Base-by-base conservation (phyloP, 2,888 invertebrate species). In the Siphonodentalium dalli region DNA sequence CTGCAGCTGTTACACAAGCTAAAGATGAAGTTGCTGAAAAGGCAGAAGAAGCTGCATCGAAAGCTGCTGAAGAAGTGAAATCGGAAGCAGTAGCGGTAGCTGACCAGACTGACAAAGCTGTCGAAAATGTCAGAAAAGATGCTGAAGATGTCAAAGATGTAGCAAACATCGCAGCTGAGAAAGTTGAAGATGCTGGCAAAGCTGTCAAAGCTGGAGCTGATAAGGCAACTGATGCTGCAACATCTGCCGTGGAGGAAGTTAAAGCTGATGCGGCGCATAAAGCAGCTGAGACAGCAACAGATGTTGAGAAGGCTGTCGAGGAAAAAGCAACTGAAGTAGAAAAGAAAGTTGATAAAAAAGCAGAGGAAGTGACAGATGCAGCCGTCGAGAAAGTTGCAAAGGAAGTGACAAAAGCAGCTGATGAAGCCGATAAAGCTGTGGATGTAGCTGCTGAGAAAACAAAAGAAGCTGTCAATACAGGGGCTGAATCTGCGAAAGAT, bases 391-490 rank as follows among this genome's bases (percentile, higher is more conserved):
- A 15, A 15, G 37, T 26, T 13, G 5, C 28, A 31, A 41, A 49
- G 7, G 5, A 35, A 29, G 45, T 49, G 2, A 23, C 26, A 18
- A 29, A 52, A 13, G 44, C 33, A n/a, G 20, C 23, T 1, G 29
- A 42, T 13, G 33, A 29, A 27, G 33, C 34, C 31, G n/a, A 18
- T n/a, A 24, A 18, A n/a, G 20, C 11, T 13, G 28, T 31, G 27
- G 28, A 40, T 13, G n/a, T 15, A n/a, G 9, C 31, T 3, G 4
- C 28, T 39, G 27, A 46, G 42, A 53, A 21, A 18, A 37, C 2
- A 37, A 53, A 21, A 46, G 46, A 31, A 46, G 42, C 37, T 53
- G 47, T n/a, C 3, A 47, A 8, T 46, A 53, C 20, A 42, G 13
- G 7, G 21, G 15, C 26, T 47, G 31, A 20, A 27, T 26, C 8